A percentile compares a stretch with the other conserved stretches of the same genome.
These are phyloP conservation scores for Eleginops maclovinus DNA, from an alignment of 2,113 vertebrate genomes.

Conservation along the genomic window DNA sequence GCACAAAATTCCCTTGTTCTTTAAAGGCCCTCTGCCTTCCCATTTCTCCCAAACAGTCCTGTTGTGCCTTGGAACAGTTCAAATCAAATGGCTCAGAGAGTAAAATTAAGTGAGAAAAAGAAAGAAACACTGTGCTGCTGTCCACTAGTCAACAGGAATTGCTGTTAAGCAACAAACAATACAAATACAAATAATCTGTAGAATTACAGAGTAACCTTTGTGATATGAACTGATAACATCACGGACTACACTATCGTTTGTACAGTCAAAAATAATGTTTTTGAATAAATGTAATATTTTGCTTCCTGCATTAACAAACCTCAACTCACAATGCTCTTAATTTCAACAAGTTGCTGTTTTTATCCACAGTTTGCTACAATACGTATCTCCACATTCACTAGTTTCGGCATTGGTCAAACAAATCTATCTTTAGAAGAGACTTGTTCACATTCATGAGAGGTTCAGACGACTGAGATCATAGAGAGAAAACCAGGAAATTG, in stretches of 20 bases:
- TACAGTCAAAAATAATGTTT: too few species aligned
- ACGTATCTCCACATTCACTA: constrained; percentile 9
- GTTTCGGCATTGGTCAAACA: constrained; percentile 3
- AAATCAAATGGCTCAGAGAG: constrained; percentile 37
- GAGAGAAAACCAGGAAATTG: constrained; percentile 18
- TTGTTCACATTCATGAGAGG: constrained; percentile 12
- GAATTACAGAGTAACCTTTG: too few species aligned
- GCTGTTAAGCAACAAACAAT: constrained; percentile 17
- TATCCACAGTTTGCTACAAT: background rate
- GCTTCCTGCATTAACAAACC: too few species aligned
- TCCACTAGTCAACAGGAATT: background rate
- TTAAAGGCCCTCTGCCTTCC: background rate
- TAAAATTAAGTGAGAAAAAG: too few species aligned
- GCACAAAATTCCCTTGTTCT: constrained; percentile 27
- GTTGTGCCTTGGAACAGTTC: constrained; percentile 25
- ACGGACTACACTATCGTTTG: too few species aligned
- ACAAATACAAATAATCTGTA: too few species aligned
- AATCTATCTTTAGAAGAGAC: constrained; percentile 32
- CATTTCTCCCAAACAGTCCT: constrained; percentile 7
- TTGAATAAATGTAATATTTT: too few species aligned
- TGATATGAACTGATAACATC: too few species aligned
- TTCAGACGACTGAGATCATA: constrained; percentile 18
- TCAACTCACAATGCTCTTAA: too few species aligned
- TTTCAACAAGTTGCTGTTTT: too few species aligned
- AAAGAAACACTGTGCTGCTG: too few species aligned